Evolutionary conservation across 2,797 vertebrate species (phyloP).

Genomic region (Lophotriccus pileatus): DNA sequence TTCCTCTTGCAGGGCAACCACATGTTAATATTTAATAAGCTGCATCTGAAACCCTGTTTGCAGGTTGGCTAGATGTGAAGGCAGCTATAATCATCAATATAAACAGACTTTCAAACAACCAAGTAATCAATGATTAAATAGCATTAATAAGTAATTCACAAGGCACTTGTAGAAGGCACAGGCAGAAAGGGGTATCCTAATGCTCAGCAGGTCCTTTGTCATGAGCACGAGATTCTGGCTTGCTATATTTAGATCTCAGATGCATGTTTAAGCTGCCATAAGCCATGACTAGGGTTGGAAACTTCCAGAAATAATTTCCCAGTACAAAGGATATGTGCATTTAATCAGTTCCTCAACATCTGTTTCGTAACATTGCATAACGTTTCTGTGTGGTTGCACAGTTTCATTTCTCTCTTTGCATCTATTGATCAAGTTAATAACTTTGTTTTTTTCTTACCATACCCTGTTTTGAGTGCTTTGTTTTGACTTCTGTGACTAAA

Average conservation of each 20-base stretch:
- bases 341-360: neutral
- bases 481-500: neutral
- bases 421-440: neutral
- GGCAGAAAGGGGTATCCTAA: neutral
- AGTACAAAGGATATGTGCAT: neutral
- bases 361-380: neutral
- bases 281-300: neutral
- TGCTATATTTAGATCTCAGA: neutral
- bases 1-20: neutral
- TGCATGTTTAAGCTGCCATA: neutral
- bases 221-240: neutral
- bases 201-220: neutral
- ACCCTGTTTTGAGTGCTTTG: neutral
- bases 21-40: neutral
- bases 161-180: neutral
- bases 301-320: neutral
- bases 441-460: neutral
- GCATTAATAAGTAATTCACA: neutral
- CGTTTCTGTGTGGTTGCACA: neutral
- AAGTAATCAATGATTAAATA: neutral
- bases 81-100: neutral
- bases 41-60: neutral
- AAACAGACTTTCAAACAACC: neutral
- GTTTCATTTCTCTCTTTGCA: neutral
- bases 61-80: neutral